Conservation (phyloP, 2,113 vertebrate genomes). For the Xenopus borealis region DNA sequence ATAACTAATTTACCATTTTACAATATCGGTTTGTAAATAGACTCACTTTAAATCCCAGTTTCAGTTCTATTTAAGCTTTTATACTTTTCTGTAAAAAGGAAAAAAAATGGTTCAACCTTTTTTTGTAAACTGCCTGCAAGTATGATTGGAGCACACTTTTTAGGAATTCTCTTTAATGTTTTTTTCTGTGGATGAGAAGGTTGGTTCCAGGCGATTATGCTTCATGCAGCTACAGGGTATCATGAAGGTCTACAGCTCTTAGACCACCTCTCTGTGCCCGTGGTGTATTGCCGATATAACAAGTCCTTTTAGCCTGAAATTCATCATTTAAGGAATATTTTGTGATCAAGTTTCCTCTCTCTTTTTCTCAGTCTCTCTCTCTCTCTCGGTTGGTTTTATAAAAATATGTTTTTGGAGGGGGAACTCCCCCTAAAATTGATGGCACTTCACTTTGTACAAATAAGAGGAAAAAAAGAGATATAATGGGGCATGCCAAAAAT, state of each 20-base stretch:
- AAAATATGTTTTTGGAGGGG: background rate
- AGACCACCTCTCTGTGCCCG: background rate
- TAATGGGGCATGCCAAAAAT: slow-evolving; percentile 44
- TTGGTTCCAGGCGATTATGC: background rate
- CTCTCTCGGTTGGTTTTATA: too few species aligned
- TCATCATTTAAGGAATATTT: background rate
- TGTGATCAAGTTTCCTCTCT: slow-evolving; percentile 2
- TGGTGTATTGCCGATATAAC: background rate
- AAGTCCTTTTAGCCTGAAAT: background rate
- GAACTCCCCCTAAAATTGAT: slow-evolving; percentile 1
- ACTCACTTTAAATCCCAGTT: slow-evolving; percentile 77
- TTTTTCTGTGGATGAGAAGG: slow-evolving; percentile 40
- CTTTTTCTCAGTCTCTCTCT: background rate
- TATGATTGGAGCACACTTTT: slow-evolving; percentile 46
- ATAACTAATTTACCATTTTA: slow-evolving; percentile 94
- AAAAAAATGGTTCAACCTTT: slow-evolving; percentile 35
- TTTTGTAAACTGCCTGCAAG: slow-evolving; percentile 56
- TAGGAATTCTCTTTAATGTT: slow-evolving; percentile 51
- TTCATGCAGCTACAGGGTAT: background rate
- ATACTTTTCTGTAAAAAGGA: slow-evolving; percentile 65
- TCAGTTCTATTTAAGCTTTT: slow-evolving; percentile 80
- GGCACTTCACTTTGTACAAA: slow-evolving; percentile 6
- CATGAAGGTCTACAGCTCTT: background rate
- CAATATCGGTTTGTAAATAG: slow-evolving; percentile 97
- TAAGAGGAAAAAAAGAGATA: slow-evolving; percentile 22